Evolutionary conservation across 1,140 invertebrate genomes (phyloP).

Genomic region (Rhyacophila brunnea): DNA sequence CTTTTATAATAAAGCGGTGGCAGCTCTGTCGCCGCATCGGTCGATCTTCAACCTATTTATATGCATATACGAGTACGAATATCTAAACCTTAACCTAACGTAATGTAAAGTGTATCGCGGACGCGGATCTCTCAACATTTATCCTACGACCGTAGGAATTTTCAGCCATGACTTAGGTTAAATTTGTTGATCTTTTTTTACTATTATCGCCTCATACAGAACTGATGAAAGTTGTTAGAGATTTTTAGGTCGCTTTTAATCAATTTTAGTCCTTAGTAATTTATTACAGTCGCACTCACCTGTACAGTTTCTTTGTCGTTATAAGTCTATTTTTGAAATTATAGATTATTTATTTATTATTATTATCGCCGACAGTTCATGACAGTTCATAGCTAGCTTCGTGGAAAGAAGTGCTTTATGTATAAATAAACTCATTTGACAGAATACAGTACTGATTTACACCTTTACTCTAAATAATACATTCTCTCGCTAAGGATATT

Average conservation of each 20-base stretch:
- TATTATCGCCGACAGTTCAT: background rate
- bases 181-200: constrained; percentile 23
- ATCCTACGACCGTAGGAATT: constrained; percentile 23
- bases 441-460: constrained; percentile 41
- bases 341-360: constrained; percentile 18
- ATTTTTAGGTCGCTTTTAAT: constrained; percentile 42
- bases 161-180: constrained; percentile 35
- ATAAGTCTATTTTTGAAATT: constrained; percentile 29
- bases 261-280: constrained; percentile 41
- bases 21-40: constrained; percentile 24
- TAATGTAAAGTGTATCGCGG: constrained; percentile 17
- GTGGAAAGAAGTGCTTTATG: constrained; percentile 34
- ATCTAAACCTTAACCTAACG: constrained; percentile 18
- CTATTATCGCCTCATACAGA: constrained; percentile 30
- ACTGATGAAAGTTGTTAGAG: constrained; percentile 34
- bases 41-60: constrained; percentile 32
- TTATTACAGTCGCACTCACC: constrained; percentile 32
- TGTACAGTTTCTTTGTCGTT: constrained; percentile 27
- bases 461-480: constrained; percentile 31
- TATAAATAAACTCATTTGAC: constrained; percentile 38
- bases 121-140: constrained; percentile 32
- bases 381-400: constrained; percentile 29
- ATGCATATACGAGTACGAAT: too few relatives aligned
- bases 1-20: constrained; percentile 30
- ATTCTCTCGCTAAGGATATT: constrained; percentile 43